These are phyloP conservation scores for Lichenostomus cassidix DNA, from an alignment of 2,113 vertebrate genomes.

Conservation along the genomic window DNA sequence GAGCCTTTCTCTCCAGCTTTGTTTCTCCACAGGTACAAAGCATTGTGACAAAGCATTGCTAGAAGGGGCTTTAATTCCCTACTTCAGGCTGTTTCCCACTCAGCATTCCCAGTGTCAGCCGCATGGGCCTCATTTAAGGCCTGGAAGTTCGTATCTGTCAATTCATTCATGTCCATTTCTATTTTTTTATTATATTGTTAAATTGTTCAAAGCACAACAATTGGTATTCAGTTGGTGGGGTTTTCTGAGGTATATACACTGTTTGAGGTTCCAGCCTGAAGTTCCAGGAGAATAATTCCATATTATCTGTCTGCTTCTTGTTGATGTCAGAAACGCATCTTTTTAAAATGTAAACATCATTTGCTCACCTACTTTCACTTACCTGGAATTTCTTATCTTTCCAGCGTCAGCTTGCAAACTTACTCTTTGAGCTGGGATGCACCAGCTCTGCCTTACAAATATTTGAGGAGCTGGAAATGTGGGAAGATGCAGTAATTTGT, in stretches of 20 bases:
- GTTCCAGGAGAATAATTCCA: background rate
- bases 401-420: conserved; percentile 87
- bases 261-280: background rate
- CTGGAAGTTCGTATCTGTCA: background rate
- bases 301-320: background rate
- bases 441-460: conserved; percentile 89
- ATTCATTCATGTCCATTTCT: background rate
- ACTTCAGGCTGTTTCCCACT: background rate
- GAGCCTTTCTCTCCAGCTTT: background rate
- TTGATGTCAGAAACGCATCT: background rate
- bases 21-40: background rate
- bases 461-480: conserved; percentile 92
- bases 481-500: conserved; percentile 95
- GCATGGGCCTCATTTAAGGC: background rate
- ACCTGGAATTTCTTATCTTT: conserved; percentile 37
- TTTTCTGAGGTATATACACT: background rate
- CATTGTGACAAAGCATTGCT: background rate
- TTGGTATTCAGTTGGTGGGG: background rate
- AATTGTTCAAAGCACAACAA: background rate
- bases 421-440: conserved; percentile 91
- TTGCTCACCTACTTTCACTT: background rate
- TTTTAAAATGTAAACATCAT: background rate
- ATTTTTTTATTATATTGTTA: background rate
- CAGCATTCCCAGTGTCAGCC: background rate
- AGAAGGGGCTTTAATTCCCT: background rate